Percentiles rank a stretch among this genome's conserved stretches.
Conservation (phyloP, 2,113 vertebrate species). For the Setophaga petechia region DNA sequence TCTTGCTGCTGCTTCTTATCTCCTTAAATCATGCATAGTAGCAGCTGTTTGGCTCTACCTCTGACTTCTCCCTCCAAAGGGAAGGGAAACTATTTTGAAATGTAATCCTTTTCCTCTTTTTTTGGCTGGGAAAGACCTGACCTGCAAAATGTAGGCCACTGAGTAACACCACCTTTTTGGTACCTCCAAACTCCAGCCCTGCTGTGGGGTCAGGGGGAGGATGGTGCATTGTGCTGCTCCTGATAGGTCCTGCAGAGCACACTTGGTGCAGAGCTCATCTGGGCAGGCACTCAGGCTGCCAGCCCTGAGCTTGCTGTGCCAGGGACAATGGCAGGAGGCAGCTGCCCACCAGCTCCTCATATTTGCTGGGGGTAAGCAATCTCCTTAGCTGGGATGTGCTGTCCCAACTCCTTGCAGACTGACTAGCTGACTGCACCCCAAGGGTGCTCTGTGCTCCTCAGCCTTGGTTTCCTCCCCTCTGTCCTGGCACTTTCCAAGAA, state of each 20-base stretch:
- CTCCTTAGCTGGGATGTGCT: neutral
- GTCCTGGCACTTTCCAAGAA: neutral
- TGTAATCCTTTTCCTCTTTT: slow-evolving; percentile 42
- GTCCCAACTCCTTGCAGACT: neutral
- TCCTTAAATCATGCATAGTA: slow-evolving; percentile 54
- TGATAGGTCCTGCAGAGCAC: neutral
- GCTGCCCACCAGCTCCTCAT: neutral
- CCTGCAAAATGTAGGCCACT: neutral
- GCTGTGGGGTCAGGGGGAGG: neutral
- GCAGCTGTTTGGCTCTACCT: slow-evolving; percentile 58
- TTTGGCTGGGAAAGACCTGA: slow-evolving; percentile 37
- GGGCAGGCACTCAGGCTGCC: accelerated
- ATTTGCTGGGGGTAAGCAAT: neutral
- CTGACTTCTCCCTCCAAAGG: slow-evolving; percentile 33
- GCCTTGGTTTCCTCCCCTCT: neutral
- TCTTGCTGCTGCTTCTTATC: slow-evolving; percentile 44
- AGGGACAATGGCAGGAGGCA: neutral
- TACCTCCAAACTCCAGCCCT: neutral
- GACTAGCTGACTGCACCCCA: neutral
- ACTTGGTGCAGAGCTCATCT: neutral
- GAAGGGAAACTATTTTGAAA: slow-evolving; percentile 54
- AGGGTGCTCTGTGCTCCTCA: accelerated
- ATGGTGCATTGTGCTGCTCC: neutral
- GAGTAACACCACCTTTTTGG: neutral
- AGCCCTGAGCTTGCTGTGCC: accelerated